These are phyloP conservation scores for Merodon equestris DNA, from an alignment of 2,888 invertebrate genomes.

Conservation along the genomic window DNA sequence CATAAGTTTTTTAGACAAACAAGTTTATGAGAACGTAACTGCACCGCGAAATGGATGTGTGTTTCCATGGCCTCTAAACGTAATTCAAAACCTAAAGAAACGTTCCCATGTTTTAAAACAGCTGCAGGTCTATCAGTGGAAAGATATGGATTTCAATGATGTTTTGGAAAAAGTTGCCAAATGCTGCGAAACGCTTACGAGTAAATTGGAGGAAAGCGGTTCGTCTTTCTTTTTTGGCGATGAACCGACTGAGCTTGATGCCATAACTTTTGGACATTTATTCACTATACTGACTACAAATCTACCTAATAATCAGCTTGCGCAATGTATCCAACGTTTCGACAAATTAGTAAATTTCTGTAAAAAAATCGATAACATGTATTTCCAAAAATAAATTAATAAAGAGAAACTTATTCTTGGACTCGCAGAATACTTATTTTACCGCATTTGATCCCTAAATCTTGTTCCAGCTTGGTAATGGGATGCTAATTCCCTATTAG, in stretches of 20 bases:
- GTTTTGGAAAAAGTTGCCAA: constrained; percentile 86
- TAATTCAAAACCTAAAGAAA: constrained; percentile 89
- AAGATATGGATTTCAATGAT: constrained; percentile 87
- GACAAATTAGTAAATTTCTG: constrained; percentile 89
- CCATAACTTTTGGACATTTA: constrained; percentile 97
- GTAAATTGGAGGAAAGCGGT: constrained; percentile 87
- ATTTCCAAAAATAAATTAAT: constrained; percentile 80
- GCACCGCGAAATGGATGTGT: constrained; percentile 91
- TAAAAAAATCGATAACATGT: constrained; percentile 89
- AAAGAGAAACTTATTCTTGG: no score
- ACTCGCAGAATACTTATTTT: no score
- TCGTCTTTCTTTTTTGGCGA: constrained; percentile 88
- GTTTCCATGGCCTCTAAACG: constrained; percentile 95
- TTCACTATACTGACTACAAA: constrained; percentile 95
- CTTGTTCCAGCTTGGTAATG: no score
- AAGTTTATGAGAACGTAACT: constrained; percentile 90
- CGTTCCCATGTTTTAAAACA: constrained; percentile 84
- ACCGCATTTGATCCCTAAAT: no score
- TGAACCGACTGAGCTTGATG: constrained; percentile 96
- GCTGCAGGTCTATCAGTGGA: constrained; percentile 90
- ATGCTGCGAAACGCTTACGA: constrained; percentile 92
- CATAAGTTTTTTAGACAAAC: constrained; percentile 91
- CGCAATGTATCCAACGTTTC: constrained; percentile 88
- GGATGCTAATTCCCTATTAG: no score
- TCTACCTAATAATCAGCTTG: constrained; percentile 89